These are phyloP conservation scores for Gobius niger DNA, from an alignment of 2,113 vertebrate genomes.

Conservation along the genomic window DNA sequence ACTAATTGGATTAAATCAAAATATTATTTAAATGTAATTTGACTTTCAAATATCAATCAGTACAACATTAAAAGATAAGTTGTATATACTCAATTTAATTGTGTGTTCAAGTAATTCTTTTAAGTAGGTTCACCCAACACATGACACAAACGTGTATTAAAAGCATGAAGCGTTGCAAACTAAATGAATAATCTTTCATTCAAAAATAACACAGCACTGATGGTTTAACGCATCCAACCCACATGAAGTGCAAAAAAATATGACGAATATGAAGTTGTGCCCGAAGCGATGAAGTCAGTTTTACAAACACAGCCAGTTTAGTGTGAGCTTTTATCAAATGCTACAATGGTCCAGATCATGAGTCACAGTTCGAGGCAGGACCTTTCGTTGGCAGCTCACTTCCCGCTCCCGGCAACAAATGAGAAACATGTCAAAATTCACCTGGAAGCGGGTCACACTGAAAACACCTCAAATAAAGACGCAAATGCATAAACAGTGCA, in stretches of 20 bases:
- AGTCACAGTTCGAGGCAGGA: slow-evolving; percentile 55
- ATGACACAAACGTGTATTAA: background rate
- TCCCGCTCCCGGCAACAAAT: slow-evolving; percentile 49
- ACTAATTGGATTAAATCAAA: too few species aligned
- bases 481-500: background rate
- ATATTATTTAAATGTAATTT: too few species aligned
- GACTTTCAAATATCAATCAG: too few species aligned
- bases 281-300: slow-evolving; percentile 56
- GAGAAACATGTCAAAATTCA: slow-evolving; percentile 63
- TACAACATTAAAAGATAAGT: too few species aligned
- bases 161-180: slow-evolving; percentile 62
- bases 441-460: slow-evolving; percentile 44
- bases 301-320: slow-evolving; percentile 42
- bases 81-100: too few species aligned
- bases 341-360: slow-evolving; percentile 54
- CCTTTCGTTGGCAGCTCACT: slow-evolving; percentile 48
- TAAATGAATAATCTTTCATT: background rate
- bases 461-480: slow-evolving; percentile 24
- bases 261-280: slow-evolving; percentile 51
- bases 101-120: too few species aligned
- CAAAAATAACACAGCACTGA: slow-evolving; percentile 28
- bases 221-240: slow-evolving; percentile 53
- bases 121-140: too few species aligned
- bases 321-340: slow-evolving; percentile 53
- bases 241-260: slow-evolving; percentile 47